A percentile compares a stretch with the other conserved stretches of the same genome.
phyloP scores from a whole-genome alignment of 1,140 invertebrate species.

The Nymphalis io region DNA sequence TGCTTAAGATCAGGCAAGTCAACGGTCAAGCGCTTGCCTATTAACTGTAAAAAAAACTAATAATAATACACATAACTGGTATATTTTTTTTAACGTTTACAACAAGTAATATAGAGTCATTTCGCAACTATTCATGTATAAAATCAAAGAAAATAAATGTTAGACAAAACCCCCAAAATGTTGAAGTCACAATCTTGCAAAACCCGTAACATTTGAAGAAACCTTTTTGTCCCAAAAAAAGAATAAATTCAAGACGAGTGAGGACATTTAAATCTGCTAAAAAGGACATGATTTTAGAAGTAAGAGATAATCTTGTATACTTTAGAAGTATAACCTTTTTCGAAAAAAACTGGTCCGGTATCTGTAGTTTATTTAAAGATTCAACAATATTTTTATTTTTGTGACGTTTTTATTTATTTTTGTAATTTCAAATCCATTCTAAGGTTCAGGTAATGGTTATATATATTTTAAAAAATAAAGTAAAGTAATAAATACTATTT shows the following conservation, averaged over 20 bases:
- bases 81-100: background rate
- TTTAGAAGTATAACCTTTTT: background rate
- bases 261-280: slow-evolving; percentile 14
- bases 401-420: too few species aligned
- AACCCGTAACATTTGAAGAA: background rate
- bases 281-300: slow-evolving; percentile 20
- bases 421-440: too few species aligned
- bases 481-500: too few species aligned
- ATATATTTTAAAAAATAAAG: too few species aligned
- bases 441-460: too few species aligned
- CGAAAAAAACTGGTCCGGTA: background rate
- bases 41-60: too few species aligned
- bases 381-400: background rate
- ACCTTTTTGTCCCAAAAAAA: slow-evolving; percentile 5
- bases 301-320: slow-evolving; percentile 10
- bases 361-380: background rate
- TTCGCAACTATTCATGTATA: background rate
- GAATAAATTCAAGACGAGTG: background rate
- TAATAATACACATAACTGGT: too few species aligned
- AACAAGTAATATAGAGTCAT: background rate
- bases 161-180: background rate
- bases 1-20: too few species aligned
- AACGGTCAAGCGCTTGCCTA: too few species aligned
- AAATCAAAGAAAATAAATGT: background rate
- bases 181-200: background rate